Base-by-base conservation (phyloP, 2,888 invertebrate genomes). In the Neria commutata region DNA sequence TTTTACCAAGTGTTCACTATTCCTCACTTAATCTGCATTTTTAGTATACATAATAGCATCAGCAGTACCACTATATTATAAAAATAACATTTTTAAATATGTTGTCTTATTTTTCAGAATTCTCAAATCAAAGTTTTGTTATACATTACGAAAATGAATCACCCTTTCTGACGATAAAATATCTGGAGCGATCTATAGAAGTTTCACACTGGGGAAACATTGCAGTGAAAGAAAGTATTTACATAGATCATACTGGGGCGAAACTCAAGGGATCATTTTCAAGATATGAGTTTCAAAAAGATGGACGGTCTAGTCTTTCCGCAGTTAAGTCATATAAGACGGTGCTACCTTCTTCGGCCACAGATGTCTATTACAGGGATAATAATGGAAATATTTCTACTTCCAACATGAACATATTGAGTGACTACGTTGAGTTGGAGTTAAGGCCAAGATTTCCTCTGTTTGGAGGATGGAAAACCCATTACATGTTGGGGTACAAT, bases 141-240 rank as follows among this genome's bases (percentile, higher is more conserved):
- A 84, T 98, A 33, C 99, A 99, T 81, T 98, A 91, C 78, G 98
- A 98, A 82, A 99, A 98, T 81, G 96, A 97, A 79, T 87, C 92
- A 40, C 97, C 98, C 26, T 99, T 99, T 83, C 83, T 99, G 66
- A 94, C 94, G n/a, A 94, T 98, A 0, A 92, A 92, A 0, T 86
- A 87, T 47, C 81, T 99, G 67, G 91, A 93, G 70, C 87, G 99
- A 50, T 84, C 88, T 0, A 91, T 99, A 71, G 98, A 99, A 83
- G 89, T 99, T 2, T 99, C 98, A 0, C 98, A 99, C 80, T 99
- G 99, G 99, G 98, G 98, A 8, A 98, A 98, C 76, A 94, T 99
- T 72, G 98, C 98, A 21, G 87, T 99, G 1, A 97, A 98, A 79
- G 99, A 99, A 80, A 89, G 91, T 6, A 88, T 98, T 68, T 94